Base-by-base conservation (phyloP, 2,797 vertebrate genomes). In the Tauraco hartlaubi region DNA sequence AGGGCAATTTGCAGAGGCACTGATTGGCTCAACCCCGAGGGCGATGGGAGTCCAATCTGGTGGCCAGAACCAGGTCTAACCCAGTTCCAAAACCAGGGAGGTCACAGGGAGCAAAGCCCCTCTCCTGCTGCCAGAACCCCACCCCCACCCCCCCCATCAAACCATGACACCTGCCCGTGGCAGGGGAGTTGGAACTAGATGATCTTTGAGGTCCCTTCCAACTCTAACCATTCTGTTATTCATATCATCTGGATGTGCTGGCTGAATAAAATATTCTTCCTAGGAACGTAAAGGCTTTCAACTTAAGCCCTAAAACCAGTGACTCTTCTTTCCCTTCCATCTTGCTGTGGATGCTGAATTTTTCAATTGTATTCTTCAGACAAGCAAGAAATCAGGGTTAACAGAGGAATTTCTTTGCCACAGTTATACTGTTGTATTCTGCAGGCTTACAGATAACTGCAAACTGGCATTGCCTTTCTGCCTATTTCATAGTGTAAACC, bases 211-310 rank as follows among this genome's bases (percentile, higher is more conserved):
- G 35, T 35, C 35, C 35, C 35, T 35, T 35, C 35, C 35, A 9
- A 35, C 35, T 35, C 35, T 35, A 35, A 35, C 35, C 35, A 35
- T 35, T 35, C 35, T 35, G 9, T 35, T 35, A 35, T 91, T 78
- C 1, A 0, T 66, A 11, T 68, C 8, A 26, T 48, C 13, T 73
- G 12, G 2, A 5, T 78, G 25, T n/a, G 8, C 28, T 86, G 44
- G 6, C 20, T 52, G 18, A 64, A 31, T 39, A 22, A 68, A 35
- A 5, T 37, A 3, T 43, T 39, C 22, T 61, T 86, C 4, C 16
- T 83, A 25, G 31, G 63, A 74, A 49, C 35, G 8, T 49, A 28
- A 67, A 48, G 20, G 11, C 11, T 68, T 83, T 80, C 44, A 80
- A 7, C 22, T 16, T 61, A 11, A 67, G 3, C 22, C 18, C 23